Conservation (phyloP, 2,888 invertebrate species). For the Hypomecis atomaria region DNA sequence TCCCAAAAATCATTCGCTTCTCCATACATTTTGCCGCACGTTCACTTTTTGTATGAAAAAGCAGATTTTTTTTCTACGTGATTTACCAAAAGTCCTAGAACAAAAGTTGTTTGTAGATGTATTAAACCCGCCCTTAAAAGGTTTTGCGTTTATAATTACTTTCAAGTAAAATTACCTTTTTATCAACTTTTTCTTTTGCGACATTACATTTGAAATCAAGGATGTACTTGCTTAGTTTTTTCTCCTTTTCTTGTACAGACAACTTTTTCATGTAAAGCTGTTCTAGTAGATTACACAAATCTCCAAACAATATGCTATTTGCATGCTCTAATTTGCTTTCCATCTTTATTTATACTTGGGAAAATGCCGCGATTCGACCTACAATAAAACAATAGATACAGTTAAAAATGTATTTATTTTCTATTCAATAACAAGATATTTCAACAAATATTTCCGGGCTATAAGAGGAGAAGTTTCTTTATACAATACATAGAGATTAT, state of each 20-base stretch:
- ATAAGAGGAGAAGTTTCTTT: conserved; percentile 89
- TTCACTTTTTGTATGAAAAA: too few species aligned
- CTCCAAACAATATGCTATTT: conserved; percentile 76
- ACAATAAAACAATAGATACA: conserved; percentile 36
- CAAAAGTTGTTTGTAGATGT: neutral
- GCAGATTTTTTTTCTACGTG: too few species aligned
- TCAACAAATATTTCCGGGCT: conserved; percentile 90
- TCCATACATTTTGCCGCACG: conserved; percentile 3
- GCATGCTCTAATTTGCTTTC: conserved; percentile 42
- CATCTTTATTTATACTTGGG: conserved; percentile 39
- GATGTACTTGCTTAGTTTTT: conserved; percentile 77
- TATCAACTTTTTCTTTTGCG: conserved; percentile 50
- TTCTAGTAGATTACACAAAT: conserved; percentile 86
- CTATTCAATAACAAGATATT: conserved; percentile 89
- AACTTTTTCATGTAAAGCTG: conserved; percentile 78
- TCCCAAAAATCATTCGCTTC: too few species aligned
- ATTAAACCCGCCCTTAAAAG: too few species aligned
- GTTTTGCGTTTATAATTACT: too few species aligned
- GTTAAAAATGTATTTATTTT: conserved; percentile 45
- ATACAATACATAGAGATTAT: conserved; percentile 94
- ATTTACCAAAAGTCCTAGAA: too few species aligned
- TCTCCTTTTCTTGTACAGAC: conserved; percentile 68
- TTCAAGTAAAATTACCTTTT: conserved; percentile 62
- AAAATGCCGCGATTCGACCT: conserved; percentile 23
- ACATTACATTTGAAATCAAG: conserved; percentile 73